Evolutionary conservation across 2,797 vertebrate species (phyloP), one percentile per base, ranked within the genome.

Genomic region (Mallotus villosus): DNA sequence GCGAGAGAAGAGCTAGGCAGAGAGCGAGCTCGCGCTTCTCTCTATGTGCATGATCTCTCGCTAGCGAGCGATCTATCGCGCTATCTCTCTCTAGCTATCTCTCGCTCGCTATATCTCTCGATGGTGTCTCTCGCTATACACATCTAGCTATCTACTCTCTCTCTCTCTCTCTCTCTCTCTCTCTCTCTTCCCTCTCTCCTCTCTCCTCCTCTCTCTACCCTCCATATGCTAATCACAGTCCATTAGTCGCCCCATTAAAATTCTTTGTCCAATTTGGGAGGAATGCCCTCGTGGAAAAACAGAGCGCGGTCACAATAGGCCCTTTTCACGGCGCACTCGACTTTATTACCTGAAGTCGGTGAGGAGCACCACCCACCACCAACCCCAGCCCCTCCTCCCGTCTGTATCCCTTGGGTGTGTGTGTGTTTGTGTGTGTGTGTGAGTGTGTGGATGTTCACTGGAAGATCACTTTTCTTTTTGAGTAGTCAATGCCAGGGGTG

Each of bases 211-310:
- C 21, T n/a, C 65, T 27, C 65, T 25, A 37, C 21, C 4, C 83
- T 79, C 82, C 78, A 87, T 90, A 91, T 92, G n/a, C 91, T 92
- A 91, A 92, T 91, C 92, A 88, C 89, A 90, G 86, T 88, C 90
- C 90, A 92, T 91, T 92, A 92, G 90, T 87, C 78, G 80, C 83
- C 84, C 91, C 91, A 93, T 93, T 93, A 91, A 93, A 93, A 93
- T 92, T 92, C 91, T 92, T 92, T 90, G 92, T 92, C 90, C 90
- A 92, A 93, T 92, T 92, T 92, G 82, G 89, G 82, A 92, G 91
- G 92, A 93, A 93, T 93, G 91, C 87, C 88, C 84, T 87, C 76
- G 84, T 89, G 88, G 88, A 91, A 90, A 88, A 90, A 88, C 87
- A 88, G 84, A 91, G 82, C 77, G 78, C 80, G 84, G 77, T 81